These are phyloP conservation scores for Galerucella calmariensis DNA, from an alignment of 2,888 invertebrate genomes.

Conservation along the genomic window DNA sequence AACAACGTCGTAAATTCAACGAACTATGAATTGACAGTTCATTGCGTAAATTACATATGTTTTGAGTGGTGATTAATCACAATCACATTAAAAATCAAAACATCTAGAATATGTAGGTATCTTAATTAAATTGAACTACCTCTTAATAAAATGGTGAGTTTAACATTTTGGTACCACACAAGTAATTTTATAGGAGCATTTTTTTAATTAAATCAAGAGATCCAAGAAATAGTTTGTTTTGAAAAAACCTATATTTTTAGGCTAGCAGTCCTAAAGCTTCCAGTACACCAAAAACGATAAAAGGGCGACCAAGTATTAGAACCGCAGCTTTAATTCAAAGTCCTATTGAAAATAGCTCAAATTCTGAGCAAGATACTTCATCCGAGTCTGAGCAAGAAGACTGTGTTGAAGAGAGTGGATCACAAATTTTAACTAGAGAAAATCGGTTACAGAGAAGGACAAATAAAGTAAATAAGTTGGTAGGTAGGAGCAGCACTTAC, in stretches of 20 bases:
- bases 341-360: constrained; percentile 34
- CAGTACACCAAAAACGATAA: constrained; percentile 37
- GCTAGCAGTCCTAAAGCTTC: constrained; percentile 27
- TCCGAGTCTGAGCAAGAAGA: neutral
- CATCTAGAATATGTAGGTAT: neutral
- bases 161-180: neutral
- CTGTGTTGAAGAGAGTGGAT: neutral
- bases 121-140: neutral
- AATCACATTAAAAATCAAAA: neutral
- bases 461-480: neutral
- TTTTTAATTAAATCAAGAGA: neutral
- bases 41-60: too few species aligned
- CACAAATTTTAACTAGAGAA: neutral
- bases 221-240: neutral
- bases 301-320: constrained; percentile 17
- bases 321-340: constrained; percentile 38
- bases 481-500: neutral
- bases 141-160: neutral
- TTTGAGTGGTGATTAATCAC: neutral
- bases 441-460: neutral
- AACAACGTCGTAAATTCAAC: too few species aligned
- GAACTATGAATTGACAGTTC: too few species aligned
- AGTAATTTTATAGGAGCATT: neutral
- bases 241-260: neutral
- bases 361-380: constrained; percentile 2